A percentile compares a stretch with the other conserved stretches of the same genome.
Conservation (phyloP, 2,888 invertebrate genomes). For the Timandra comae region DNA sequence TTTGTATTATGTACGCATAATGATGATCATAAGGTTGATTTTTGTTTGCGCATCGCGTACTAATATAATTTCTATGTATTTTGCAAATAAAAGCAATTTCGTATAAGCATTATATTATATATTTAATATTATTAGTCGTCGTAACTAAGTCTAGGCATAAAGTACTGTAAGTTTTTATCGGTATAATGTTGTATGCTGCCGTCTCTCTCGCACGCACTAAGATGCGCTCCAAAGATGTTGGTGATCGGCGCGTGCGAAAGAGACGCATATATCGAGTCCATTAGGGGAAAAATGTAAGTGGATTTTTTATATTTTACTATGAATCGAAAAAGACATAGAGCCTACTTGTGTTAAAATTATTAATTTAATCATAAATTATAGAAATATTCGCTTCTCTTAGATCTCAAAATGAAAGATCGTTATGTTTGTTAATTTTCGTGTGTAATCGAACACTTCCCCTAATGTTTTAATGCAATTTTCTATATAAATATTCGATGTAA, state of each 20-base stretch:
- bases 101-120: slow-evolving; percentile 44
- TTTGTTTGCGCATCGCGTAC: too few relatives aligned
- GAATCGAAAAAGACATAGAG: slow-evolving; percentile 69
- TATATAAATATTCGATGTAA: slow-evolving; percentile 71
- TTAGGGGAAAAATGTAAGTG: slow-evolving; percentile 68
- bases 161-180: slow-evolving; percentile 71
- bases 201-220: slow-evolving; percentile 38
- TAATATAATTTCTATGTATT: slow-evolving; percentile 17
- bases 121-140: slow-evolving; percentile 71
- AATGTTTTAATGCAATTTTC: slow-evolving; percentile 53
- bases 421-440: slow-evolving; percentile 26
- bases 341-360: slow-evolving; percentile 51
- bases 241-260: slow-evolving; percentile 34
- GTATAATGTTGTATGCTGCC: slow-evolving; percentile 55
- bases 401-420: slow-evolving; percentile 45
- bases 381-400: slow-evolving; percentile 52
- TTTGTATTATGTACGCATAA: too few relatives aligned
- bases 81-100: slow-evolving; percentile 33
- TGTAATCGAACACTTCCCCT: slow-evolving; percentile 37
- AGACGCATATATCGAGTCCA: slow-evolving; percentile 56
- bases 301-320: slow-evolving; percentile 74
- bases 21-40: too few relatives aligned
- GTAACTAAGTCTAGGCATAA: slow-evolving; percentile 64
- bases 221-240: slow-evolving; percentile 1
- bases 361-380: slow-evolving; percentile 47